Percentiles rank a stretch among this genome's conserved stretches.
Evolutionary conservation across 2,888 invertebrate genomes (phyloP).

Genomic region (Amorpha juglandis): DNA sequence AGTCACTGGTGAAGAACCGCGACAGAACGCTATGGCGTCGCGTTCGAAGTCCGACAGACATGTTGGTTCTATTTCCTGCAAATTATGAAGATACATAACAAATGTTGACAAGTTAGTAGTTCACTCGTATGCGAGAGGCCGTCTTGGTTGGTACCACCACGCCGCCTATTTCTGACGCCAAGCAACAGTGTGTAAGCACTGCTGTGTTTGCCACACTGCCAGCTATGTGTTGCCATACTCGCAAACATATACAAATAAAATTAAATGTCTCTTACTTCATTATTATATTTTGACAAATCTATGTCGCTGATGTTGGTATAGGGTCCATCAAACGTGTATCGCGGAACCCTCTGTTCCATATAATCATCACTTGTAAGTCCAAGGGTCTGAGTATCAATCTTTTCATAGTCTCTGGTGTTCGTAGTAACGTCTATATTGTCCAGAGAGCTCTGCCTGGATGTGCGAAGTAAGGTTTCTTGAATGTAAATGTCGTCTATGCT

Average conservation of each 20-base stretch:
- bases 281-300: slow-evolving; percentile 65
- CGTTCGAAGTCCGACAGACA: slow-evolving; percentile 76
- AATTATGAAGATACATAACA: no score
- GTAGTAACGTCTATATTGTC: slow-evolving; percentile 38
- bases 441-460: slow-evolving; percentile 34
- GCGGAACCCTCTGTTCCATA: slow-evolving; percentile 59
- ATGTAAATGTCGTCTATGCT: slow-evolving; percentile 62
- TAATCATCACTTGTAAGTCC: slow-evolving; percentile 72
- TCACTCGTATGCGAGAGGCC: no score
- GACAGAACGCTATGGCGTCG: slow-evolving; percentile 68
- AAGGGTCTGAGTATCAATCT: slow-evolving; percentile 56
- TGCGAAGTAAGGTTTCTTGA: slow-evolving; percentile 48
- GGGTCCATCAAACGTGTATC: slow-evolving; percentile 52
- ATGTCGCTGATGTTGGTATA: slow-evolving; percentile 63
- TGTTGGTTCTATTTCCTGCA: slow-evolving; percentile 70
- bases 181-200: no score
- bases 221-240: no score
- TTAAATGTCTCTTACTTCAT: slow-evolving; percentile 45
- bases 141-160: no score
- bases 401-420: slow-evolving; percentile 46
- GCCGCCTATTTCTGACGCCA: no score
- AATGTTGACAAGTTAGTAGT: no score
- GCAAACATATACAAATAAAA: slow-evolving; percentile 14
- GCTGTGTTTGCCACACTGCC: no score
- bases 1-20: slow-evolving; percentile 41